Percentiles rank a stretch among this genome's conserved stretches.
phyloP scores from a whole-genome alignment of 2,797 vertebrate species.

The Yasuhikotakia modesta region DNA sequence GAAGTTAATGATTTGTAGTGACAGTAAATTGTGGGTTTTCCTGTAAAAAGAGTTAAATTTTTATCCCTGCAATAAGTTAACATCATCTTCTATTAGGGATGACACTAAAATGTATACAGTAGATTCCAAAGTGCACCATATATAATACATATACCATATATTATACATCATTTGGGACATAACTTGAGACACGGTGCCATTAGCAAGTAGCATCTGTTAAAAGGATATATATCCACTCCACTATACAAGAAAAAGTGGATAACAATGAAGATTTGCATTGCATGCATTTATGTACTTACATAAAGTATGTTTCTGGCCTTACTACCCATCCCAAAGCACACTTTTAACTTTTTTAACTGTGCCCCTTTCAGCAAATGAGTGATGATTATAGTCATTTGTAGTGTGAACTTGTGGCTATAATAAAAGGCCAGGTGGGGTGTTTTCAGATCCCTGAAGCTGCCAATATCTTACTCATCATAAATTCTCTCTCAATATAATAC shows the following conservation, averaged over 20 bases:
- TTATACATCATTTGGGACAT: too few species aligned
- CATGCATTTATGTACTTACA: neutral
- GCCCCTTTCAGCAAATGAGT: constrained; percentile 28
- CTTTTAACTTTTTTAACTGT: constrained; percentile 10
- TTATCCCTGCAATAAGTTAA: too few species aligned
- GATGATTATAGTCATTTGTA: constrained; percentile 9
- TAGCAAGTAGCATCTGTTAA: too few species aligned
- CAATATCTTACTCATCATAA: constrained; percentile 42
- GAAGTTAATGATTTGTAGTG: neutral
- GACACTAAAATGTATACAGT: too few species aligned
- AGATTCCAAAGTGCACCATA: too few species aligned
- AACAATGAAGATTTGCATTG: too few species aligned
- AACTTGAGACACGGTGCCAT: too few species aligned
- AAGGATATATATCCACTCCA: too few species aligned
- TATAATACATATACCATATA: too few species aligned
- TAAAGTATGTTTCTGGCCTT: too few species aligned
- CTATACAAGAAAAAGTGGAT: too few species aligned
- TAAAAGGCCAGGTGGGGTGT: constrained; percentile 1
- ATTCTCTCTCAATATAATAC: constrained; percentile 41
- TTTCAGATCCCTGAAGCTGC: constrained; percentile 20
- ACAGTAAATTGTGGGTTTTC: neutral
- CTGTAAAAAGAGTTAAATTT: constrained; percentile 6
- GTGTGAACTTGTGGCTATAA: constrained; percentile 30
- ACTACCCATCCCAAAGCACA: neutral
- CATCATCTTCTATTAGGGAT: too few species aligned